Conservation (phyloP, 2,888 invertebrate genomes). For the Tetrapedia diversipes region DNA sequence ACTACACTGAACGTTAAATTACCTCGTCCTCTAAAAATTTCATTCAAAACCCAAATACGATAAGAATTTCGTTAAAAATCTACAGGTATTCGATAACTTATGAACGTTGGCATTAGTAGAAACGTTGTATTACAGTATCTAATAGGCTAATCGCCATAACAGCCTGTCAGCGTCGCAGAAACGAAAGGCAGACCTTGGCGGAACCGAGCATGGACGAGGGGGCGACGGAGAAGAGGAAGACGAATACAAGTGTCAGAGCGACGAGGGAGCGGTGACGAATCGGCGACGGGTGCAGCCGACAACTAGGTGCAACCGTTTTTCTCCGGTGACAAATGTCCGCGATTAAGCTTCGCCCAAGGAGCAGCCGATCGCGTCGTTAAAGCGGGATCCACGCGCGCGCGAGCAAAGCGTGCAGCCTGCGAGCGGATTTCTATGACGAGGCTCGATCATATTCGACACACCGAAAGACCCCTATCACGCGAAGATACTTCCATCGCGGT, state of each 20-base stretch:
- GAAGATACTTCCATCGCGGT: too few species aligned
- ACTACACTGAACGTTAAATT: too few species aligned
- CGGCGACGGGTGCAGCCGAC: slow-evolving; percentile 62
- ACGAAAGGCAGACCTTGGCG: not conserved
- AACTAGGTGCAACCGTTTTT: slow-evolving; percentile 69
- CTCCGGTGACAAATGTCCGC: slow-evolving; percentile 73
- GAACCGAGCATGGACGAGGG: not conserved
- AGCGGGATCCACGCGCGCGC: slow-evolving; percentile 8
- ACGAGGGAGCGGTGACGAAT: slow-evolving; percentile 61
- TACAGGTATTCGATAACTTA: too few species aligned
- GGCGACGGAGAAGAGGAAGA: not conserved
- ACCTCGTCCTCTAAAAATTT: too few species aligned
- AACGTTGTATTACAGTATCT: too few species aligned
- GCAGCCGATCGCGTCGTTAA: slow-evolving; percentile 53
- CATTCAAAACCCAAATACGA: too few species aligned
- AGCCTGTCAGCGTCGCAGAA: too few species aligned
- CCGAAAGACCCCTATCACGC: slow-evolving; percentile 35
- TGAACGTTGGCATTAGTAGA: too few species aligned
- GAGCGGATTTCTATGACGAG: slow-evolving; percentile 16
- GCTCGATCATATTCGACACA: slow-evolving; percentile 46
- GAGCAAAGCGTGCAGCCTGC: too few species aligned
- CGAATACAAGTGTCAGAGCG: not conserved
- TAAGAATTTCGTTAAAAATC: too few species aligned
- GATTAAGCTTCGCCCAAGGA: slow-evolving; percentile 60
- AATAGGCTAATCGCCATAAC: too few species aligned